Evolutionary conservation across 1,140 invertebrate species (phyloP).

Genomic region (Brachionus rubens): DNA sequence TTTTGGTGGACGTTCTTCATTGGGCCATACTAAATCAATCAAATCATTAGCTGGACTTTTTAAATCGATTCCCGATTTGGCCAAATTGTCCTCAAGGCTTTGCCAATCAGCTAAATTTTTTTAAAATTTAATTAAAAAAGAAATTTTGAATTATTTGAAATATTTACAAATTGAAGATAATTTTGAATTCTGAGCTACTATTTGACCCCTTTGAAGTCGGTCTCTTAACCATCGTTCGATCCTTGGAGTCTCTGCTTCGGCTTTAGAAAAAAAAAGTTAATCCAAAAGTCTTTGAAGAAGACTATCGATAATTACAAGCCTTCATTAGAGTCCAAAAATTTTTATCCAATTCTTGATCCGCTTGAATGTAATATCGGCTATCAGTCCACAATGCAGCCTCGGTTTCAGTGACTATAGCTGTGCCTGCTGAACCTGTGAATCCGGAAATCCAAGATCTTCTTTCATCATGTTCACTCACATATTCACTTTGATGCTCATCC

Average conservation of each 20-base stretch:
- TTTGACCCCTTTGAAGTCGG: slow-evolving; percentile 69
- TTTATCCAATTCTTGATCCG: slow-evolving; percentile 56
- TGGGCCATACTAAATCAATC: slow-evolving; percentile 54
- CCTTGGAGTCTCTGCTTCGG: slow-evolving; percentile 68
- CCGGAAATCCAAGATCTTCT: slow-evolving; percentile 33
- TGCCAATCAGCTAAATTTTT: slow-evolving; percentile 3
- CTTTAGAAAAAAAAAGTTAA: slow-evolving; percentile 58
- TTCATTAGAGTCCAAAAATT: slow-evolving; percentile 68
- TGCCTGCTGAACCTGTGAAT: slow-evolving; percentile 61
- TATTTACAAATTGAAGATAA: slow-evolving; percentile 68
- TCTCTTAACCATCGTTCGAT: slow-evolving; percentile 72
- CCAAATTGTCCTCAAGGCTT: neutral
- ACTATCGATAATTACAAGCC: slow-evolving; percentile 65
- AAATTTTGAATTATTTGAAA: neutral
- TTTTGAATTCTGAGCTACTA: slow-evolving; percentile 76
- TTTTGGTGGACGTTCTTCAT: slow-evolving; percentile 49
- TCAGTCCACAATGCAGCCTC: slow-evolving; percentile 90
- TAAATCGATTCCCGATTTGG: slow-evolving; percentile 48
- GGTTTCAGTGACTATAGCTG: slow-evolving; percentile 73
- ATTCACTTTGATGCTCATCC: slow-evolving; percentile 45
- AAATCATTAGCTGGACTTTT: slow-evolving; percentile 50
- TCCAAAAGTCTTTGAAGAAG: neutral
- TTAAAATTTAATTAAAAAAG: too few species aligned
- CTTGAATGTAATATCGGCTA: slow-evolving; percentile 84
- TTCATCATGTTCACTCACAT: slow-evolving; percentile 41